phyloP scores from a whole-genome alignment of 2,888 invertebrate genomes.

The Cristatella mucedo region DNA sequence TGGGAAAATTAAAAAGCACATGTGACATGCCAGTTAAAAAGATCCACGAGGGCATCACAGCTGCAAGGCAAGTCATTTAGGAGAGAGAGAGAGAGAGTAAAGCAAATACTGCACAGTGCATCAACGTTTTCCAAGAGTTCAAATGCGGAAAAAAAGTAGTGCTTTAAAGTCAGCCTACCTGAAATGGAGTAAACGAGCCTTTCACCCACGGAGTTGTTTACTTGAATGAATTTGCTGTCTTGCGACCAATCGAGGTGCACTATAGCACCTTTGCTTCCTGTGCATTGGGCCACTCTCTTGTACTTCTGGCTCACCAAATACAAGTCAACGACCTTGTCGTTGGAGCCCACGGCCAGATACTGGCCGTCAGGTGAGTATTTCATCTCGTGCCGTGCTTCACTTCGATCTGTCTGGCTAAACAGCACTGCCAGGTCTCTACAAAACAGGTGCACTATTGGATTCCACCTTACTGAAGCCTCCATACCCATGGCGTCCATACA shows the following conservation, averaged over 20 bases:
- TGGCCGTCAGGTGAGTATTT: constrained; percentile 40
- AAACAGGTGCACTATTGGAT: too few relatives aligned
- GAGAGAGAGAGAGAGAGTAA: too few relatives aligned
- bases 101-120: too few relatives aligned
- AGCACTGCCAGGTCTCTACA: constrained; percentile 35
- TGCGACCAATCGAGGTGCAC: constrained; percentile 41
- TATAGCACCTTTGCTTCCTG: constrained; percentile 38
- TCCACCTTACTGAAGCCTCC: too few relatives aligned
- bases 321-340: constrained; percentile 40
- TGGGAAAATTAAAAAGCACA: too few relatives aligned
- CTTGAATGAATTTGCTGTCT: constrained; percentile 36
- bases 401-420: constrained; percentile 32
- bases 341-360: constrained; percentile 38
- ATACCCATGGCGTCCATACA: too few relatives aligned
- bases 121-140: too few relatives aligned
- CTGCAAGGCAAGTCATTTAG: too few relatives aligned
- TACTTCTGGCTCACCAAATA: constrained; percentile 30
- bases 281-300: constrained; percentile 27
- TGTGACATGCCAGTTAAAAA: too few relatives aligned
- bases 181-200: constrained; percentile 35
- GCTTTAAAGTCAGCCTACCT: too few relatives aligned
- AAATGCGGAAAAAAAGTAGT: too few relatives aligned
- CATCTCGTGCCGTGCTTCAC: constrained; percentile 39
- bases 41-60: too few relatives aligned
- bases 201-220: constrained; percentile 38